phyloP scores from a whole-genome alignment of 2,888 invertebrate species.

The Microctonus hyperodae region DNA sequence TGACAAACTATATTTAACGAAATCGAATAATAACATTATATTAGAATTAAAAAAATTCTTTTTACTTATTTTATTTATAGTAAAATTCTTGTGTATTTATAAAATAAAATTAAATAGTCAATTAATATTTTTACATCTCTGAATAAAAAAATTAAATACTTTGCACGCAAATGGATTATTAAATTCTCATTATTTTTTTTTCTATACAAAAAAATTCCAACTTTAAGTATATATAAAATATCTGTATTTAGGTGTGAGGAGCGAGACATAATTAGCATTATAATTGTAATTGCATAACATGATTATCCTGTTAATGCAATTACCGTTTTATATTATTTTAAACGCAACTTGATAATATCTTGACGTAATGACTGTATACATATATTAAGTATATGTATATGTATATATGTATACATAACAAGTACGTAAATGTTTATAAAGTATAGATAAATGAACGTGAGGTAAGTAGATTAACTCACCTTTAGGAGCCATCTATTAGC shows the following conservation, averaged over 20 bases:
- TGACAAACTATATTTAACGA: not conserved
- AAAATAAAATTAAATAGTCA: no score
- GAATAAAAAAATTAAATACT: not conserved
- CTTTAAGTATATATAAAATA: no score
- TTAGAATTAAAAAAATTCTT: no score
- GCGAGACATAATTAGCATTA: not conserved
- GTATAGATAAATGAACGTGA: not conserved
- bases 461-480: slow-evolving; percentile 3
- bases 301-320: slow-evolving; percentile 5
- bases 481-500: slow-evolving; percentile 25
- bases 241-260: not conserved
- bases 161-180: not conserved
- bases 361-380: not conserved
- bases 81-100: no score
- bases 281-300: not conserved
- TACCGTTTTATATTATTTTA: slow-evolving; percentile 10
- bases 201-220: no score
- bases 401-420: not conserved
- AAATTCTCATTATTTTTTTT: no score
- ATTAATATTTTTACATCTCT: not conserved
- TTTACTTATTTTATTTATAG: no score
- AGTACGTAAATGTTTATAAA: no score
- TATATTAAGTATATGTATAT: not conserved
- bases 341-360: not conserved
- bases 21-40: no score